These are phyloP conservation scores for Podabrus alpinus DNA, from an alignment of 2,888 invertebrate genomes.

Conservation along the genomic window DNA sequence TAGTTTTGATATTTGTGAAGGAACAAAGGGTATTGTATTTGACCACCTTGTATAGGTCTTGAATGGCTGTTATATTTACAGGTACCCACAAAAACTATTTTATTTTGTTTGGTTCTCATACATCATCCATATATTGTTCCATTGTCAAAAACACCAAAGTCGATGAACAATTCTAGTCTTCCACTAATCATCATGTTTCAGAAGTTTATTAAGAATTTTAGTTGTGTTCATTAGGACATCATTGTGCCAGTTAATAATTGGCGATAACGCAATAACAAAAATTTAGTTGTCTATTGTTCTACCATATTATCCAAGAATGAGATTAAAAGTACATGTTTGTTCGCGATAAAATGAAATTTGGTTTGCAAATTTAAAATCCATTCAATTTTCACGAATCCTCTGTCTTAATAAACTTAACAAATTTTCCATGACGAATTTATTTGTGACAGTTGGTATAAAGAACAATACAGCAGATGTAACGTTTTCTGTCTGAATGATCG, in stretches of 20 bases:
- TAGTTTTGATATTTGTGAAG: background rate
- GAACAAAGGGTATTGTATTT: background rate
- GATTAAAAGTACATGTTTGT: too few species aligned
- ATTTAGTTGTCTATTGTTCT: too few species aligned
- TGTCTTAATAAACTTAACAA: background rate
- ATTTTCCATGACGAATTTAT: slow-evolving; percentile 10
- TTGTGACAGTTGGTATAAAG: slow-evolving; percentile 16
- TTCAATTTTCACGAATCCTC: background rate
- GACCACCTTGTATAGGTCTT: background rate
- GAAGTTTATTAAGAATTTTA: background rate
- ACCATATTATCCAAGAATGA: too few species aligned
- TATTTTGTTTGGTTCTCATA: background rate
- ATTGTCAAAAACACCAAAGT: background rate
- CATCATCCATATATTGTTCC: background rate
- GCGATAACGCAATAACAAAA: too few species aligned
- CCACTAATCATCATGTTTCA: background rate
- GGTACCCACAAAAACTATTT: background rate
- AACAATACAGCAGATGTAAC: slow-evolving; percentile 18
- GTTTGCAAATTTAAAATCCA: slow-evolving; percentile 10
- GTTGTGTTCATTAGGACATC: background rate
- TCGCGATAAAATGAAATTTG: background rate
- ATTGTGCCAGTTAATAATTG: background rate
- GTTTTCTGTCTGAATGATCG: slow-evolving; percentile 15
- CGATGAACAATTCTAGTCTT: background rate
- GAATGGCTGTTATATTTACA: background rate